phyloP scores from a whole-genome alignment of 2,888 invertebrate genomes.

The Eupithecia insigniata region DNA sequence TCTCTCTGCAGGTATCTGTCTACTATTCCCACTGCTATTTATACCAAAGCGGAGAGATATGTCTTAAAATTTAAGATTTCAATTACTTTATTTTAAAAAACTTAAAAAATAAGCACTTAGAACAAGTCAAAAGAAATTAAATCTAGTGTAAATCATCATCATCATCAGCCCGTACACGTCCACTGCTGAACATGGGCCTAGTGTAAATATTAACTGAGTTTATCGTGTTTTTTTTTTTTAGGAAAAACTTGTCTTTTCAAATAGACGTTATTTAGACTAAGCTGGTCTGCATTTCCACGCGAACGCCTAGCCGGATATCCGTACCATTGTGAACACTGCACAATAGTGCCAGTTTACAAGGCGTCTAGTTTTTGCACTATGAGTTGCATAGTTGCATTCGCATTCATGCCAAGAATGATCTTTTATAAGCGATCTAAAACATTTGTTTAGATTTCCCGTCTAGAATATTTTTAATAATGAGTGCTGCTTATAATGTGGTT shows the following conservation, averaged over 20 bases:
- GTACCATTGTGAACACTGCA: slow-evolving; percentile 31
- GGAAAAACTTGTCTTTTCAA: not conserved
- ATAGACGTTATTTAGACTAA: not conserved
- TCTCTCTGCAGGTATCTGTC: no score
- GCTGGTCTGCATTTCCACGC: slow-evolving; percentile 6
- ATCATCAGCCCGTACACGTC: no score
- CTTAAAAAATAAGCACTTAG: no score
- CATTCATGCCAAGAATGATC: slow-evolving; percentile 19
- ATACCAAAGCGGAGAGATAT: not conserved
- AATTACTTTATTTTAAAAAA: no score
- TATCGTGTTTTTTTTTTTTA: no score
- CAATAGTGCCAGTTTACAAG: slow-evolving; percentile 23
- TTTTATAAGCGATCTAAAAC: slow-evolving; percentile 7
- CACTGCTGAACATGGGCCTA: no score
- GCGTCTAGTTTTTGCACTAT: slow-evolving; percentile 2
- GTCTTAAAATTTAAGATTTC: no score
- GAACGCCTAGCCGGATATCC: slow-evolving; percentile 34
- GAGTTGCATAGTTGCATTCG: slow-evolving; percentile 6
- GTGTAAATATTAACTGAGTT: no score
- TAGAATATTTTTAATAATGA: not conserved
- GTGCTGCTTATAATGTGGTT: not conserved
- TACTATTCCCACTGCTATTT: not conserved
- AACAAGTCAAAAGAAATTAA: no score
- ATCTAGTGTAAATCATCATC: no score
- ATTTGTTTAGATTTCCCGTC: not conserved